phyloP scores from a whole-genome alignment of 2,888 invertebrate species.

The Harmothoe impar region DNA sequence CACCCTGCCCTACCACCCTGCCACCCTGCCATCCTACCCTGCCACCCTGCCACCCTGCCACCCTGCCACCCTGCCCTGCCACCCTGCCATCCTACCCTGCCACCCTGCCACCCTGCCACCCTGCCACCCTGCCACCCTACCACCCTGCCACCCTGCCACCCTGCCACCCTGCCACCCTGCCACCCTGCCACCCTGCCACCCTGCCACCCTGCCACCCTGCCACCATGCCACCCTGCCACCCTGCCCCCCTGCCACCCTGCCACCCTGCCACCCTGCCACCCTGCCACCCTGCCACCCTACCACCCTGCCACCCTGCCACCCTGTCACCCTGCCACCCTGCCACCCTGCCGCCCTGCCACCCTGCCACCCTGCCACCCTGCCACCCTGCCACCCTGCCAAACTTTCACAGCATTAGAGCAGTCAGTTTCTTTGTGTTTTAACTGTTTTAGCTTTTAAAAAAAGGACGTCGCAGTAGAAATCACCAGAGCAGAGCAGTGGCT shows the following conservation, averaged over 20 bases:
- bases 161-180: not conserved
- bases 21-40: not conserved
- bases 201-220: not conserved
- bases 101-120: not conserved
- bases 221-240: not conserved
- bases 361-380: not conserved
- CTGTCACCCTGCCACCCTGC: too few species aligned
- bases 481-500: too few species aligned
- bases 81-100: not conserved
- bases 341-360: too few species aligned
- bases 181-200: not conserved
- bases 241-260: not conserved
- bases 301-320: too few species aligned
- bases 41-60: not conserved
- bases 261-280: not conserved
- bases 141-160: not conserved
- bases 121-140: too few species aligned
- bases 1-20: not conserved
- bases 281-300: too few species aligned
- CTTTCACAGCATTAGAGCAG: too few species aligned
- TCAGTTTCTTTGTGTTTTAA: too few species aligned
- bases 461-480: too few species aligned
- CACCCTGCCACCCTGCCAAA: too few species aligned
- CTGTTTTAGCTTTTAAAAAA: too few species aligned
- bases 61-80: slow-evolving; percentile 1